Evolutionary conservation across 2,113 vertebrate species (phyloP).

Genomic region (Cololabis saira): DNA sequence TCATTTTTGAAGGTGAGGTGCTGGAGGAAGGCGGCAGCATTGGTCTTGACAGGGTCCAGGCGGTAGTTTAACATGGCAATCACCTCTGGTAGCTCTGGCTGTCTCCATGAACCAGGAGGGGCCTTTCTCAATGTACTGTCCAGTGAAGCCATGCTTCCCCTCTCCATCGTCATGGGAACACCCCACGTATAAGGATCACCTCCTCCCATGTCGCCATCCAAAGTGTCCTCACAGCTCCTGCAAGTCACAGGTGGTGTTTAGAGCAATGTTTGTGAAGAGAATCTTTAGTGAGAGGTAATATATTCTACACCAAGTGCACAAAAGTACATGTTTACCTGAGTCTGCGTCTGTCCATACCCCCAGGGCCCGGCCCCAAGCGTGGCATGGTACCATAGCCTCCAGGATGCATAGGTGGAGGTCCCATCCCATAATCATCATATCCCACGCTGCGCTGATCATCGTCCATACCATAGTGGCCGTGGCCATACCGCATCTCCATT

Average conservation of each 20-base stretch:
- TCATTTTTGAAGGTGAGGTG: slow-evolving; percentile 97
- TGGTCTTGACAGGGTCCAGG: slow-evolving; percentile 93
- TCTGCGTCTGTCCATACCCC: slow-evolving; percentile 82
- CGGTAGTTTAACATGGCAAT: slow-evolving; percentile 96
- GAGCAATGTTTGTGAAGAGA: not conserved
- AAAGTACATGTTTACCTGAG: slow-evolving; percentile 82
- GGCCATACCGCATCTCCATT: slow-evolving; percentile 89
- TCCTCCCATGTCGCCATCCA: slow-evolving; percentile 87
- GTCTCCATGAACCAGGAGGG: slow-evolving; percentile 86
- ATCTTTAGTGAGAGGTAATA: not conserved
- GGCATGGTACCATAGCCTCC: slow-evolving; percentile 89
- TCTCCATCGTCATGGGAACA: slow-evolving; percentile 82
- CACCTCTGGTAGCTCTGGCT: slow-evolving; percentile 95
- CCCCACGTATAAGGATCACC: slow-evolving; percentile 89
- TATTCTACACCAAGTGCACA: not conserved
- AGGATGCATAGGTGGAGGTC: slow-evolving; percentile 82
- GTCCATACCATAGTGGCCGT: slow-evolving; percentile 88
- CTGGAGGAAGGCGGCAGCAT: slow-evolving; percentile 94
- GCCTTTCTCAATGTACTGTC: slow-evolving; percentile 93
- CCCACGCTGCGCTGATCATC: slow-evolving; percentile 94
- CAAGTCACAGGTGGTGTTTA: not conserved
- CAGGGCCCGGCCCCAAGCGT: slow-evolving; percentile 76
- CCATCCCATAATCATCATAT: slow-evolving; percentile 92
- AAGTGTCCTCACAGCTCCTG: slow-evolving; percentile 95
- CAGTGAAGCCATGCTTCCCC: slow-evolving; percentile 93